A percentile compares a stretch with the other conserved stretches of the same genome.
Conservation (phyloP, 2,113 vertebrate genomes). For the Gallinago media region DNA sequence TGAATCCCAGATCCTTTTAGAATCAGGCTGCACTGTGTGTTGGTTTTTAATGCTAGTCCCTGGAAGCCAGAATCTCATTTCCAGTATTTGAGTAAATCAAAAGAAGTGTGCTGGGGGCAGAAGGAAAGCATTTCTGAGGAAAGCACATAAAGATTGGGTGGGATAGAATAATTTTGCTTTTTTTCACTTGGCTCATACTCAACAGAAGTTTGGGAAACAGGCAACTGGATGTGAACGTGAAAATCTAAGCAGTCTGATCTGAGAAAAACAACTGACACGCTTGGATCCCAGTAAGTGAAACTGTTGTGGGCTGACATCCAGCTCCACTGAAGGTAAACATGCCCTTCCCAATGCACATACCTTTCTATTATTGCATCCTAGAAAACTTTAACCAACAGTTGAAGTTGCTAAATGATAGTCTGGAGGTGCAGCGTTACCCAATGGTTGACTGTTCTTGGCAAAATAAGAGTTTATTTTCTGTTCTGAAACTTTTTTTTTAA, state of each 20-base stretch:
- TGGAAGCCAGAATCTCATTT: background rate
- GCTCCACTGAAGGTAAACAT: background rate
- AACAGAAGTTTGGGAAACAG: background rate
- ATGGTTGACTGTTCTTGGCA: background rate
- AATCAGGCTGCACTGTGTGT: background rate
- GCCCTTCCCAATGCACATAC: constrained; percentile 18
- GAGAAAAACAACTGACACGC: background rate
- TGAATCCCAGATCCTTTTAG: background rate
- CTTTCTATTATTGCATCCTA: constrained; percentile 35
- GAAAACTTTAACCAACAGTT: constrained; percentile 31
- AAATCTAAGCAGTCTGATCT: background rate
- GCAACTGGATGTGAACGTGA: background rate
- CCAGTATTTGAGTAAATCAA: background rate
- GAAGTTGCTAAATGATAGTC: background rate
- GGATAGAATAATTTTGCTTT: background rate
- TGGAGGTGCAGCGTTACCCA: background rate
- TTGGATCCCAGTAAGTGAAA: background rate
- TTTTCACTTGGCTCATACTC: background rate
- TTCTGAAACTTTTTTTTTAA: background rate
- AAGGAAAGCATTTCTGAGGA: background rate
- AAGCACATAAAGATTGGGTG: background rate
- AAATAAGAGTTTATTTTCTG: constrained; percentile 14
- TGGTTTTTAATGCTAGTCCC: background rate
- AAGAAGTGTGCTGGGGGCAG: background rate
- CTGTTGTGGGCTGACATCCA: background rate